phyloP scores from a whole-genome alignment of 2,888 invertebrate species.

The Strigamia crassipes region DNA sequence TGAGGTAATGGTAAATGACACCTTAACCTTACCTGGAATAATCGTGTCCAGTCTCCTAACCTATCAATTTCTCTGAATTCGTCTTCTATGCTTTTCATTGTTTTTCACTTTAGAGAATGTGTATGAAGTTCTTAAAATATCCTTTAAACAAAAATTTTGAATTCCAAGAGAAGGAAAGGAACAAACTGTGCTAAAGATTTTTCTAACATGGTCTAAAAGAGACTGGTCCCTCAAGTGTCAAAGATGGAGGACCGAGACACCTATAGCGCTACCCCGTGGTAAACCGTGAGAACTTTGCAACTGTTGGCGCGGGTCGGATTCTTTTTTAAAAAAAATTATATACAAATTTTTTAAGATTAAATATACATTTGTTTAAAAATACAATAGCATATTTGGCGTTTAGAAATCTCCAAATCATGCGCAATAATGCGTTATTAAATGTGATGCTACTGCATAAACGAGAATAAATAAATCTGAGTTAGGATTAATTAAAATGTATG shows the following conservation, averaged over 20 bases:
- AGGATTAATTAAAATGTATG: not conserved
- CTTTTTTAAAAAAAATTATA: no score
- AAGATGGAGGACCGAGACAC: slow-evolving; percentile 2
- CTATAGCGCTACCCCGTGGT: not conserved
- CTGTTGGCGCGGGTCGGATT: not conserved
- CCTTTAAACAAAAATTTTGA: slow-evolving; percentile 4
- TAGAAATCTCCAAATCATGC: no score
- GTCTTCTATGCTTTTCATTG: not conserved
- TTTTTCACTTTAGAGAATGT: not conserved
- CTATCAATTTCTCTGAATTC: slow-evolving; percentile 74
- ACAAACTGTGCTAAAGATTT: slow-evolving; percentile 17
- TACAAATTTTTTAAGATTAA: no score
- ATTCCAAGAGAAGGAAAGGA: not conserved
- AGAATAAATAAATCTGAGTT: not conserved
- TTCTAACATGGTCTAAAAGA: slow-evolving; percentile 29
- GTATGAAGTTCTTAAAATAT: not conserved
- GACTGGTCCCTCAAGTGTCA: slow-evolving; percentile 26
- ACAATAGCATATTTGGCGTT: no score
- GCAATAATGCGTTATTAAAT: no score
- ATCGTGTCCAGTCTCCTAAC: slow-evolving; percentile 71
- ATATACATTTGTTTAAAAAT: no score
- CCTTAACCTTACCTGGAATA: slow-evolving; percentile 70
- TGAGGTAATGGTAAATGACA: slow-evolving; percentile 4
- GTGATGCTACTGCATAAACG: no score
- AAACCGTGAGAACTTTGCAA: not conserved